phyloP scores from a whole-genome alignment of 2,113 vertebrate species.

The Zapus hudsonius region DNA sequence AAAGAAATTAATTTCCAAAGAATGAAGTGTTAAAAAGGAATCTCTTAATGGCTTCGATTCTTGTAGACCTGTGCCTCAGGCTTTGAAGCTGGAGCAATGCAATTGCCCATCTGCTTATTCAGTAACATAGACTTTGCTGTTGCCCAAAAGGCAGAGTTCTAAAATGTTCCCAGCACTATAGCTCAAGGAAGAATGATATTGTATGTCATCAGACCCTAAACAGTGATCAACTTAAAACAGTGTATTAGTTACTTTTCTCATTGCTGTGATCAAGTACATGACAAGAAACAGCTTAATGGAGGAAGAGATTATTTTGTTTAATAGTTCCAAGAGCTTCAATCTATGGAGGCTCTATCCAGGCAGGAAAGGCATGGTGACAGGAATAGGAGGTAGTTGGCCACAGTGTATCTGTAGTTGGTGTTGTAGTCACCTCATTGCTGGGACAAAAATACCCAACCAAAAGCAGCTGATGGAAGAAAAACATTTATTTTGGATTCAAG shows the following conservation, averaged over 20 bases:
- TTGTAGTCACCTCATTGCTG: no score
- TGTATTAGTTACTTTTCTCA: neutral
- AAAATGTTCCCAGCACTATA: constrained; percentile 4
- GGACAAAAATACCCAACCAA: no score
- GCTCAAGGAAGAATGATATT: neutral
- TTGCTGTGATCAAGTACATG: no score
- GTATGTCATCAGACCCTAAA: neutral
- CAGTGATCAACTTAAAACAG: neutral
- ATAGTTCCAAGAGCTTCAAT: no score
- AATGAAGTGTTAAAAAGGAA: constrained; percentile 27
- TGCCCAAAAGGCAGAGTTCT: neutral
- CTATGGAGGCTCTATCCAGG: no score
- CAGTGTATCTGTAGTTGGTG: no score
- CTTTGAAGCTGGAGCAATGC: neutral
- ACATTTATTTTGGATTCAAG: no score
- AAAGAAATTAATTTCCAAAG: constrained; percentile 50
- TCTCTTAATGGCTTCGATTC: constrained; percentile 22
- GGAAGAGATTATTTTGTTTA: no score
- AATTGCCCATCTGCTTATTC: constrained; percentile 17
- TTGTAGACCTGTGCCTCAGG: constrained; percentile 23
- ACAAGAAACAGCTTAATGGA: no score
- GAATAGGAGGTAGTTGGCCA: no score
- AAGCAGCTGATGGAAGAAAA: no score
- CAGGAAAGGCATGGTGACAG: no score
- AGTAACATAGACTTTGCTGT: neutral